These are phyloP conservation scores for Elachura formosa DNA, from an alignment of 2,113 vertebrate species.

Conservation along the genomic window DNA sequence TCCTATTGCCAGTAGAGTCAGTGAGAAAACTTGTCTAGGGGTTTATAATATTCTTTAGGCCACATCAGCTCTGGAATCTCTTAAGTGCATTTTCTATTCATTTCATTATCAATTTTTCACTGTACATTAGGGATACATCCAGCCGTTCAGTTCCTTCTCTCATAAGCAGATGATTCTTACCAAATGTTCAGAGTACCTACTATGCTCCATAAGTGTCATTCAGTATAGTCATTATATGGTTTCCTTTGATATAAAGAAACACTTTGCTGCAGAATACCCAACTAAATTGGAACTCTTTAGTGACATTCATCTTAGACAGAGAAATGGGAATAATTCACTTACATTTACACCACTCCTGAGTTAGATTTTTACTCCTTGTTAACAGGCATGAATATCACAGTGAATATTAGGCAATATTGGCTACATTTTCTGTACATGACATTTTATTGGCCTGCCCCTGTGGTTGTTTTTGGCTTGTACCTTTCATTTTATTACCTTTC, in stretches of 20 bases:
- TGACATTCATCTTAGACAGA: background rate
- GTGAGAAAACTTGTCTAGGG: background rate
- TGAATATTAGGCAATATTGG: background rate
- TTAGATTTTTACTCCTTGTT: background rate
- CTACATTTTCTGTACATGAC: background rate
- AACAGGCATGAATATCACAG: background rate
- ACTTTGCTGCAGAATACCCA: background rate
- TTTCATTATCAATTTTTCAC: background rate
- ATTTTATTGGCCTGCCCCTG: background rate
- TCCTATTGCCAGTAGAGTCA: background rate
- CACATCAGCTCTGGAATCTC: background rate
- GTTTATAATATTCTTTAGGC: background rate
- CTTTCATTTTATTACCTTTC: background rate
- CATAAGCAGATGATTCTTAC: background rate
- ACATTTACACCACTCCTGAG: background rate
- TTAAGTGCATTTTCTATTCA: background rate
- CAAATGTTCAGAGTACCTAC: background rate
- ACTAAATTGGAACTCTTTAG: background rate
- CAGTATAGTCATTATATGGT: background rate
- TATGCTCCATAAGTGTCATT: background rate
- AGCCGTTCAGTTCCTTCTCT: background rate
- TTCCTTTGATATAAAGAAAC: conserved; percentile 13
- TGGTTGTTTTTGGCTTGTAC: background rate
- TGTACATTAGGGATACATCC: background rate
- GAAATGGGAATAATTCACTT: conserved; percentile 4